Base-by-base conservation (phyloP, 2,113 vertebrate species). In the Nematolebias whitei region DNA sequence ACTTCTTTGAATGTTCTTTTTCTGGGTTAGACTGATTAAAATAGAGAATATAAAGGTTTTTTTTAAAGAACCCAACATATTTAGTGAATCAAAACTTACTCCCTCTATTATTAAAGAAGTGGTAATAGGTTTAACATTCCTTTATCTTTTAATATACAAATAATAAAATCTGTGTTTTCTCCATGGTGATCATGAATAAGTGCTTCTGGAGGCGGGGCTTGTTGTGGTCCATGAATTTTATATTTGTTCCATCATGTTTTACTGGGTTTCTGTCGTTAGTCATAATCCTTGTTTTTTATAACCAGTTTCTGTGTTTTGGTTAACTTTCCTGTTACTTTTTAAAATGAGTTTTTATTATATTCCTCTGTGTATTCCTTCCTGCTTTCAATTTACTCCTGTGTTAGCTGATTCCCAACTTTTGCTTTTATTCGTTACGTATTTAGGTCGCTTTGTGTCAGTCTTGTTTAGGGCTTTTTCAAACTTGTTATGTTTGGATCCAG, bases 181-280 rank as follows among this genome's bases (percentile, higher is more conserved):
- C n/a, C 24, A 2, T 39, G 38, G 20, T 40, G 54, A 40, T 40
- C 15, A 18, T 23, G 55, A 57, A 24, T 40, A 57, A 40, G 19
- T 24, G 55, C 22, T 24, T 41, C 38, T 43, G 22, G 55, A 41
- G 38, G 15, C 55, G 4, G 55, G 41, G 22, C 26, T 35, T 53
- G 51, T 53, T 53, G 35, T 53, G 51, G 26, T n/a, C 51, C 12
- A n/a, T 53, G 51, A 11, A 10, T 13, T 53, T 53, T 35, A 53
- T 32, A 12, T 35, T 35, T 32, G 32, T 35, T 19, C 16, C 11
- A 32, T 53, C 51, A 35, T 53, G 18, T 16, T 35, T 35, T 53
- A 19, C 12, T 18, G 7, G 26, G 18, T 53, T 19, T 7, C 3
- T n/a, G 35, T 18, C 32, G 12, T 32, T 16, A 35, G 18, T 53